These are phyloP conservation scores for Tenebrio molitor DNA, from an alignment of 1,140 invertebrate species.

Conservation along the genomic window DNA sequence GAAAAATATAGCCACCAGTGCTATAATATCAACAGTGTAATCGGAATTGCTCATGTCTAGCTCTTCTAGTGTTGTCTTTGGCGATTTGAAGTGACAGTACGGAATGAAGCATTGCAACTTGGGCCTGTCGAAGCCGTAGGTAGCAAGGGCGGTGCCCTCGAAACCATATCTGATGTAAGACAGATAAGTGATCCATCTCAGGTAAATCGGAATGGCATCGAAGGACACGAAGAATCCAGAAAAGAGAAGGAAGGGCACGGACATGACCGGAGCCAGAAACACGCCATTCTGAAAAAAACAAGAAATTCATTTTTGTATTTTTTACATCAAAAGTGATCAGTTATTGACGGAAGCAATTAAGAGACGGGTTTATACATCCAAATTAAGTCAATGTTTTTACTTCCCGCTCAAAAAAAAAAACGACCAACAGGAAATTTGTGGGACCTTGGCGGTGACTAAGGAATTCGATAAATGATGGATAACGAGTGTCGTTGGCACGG, in stretches of 20 bases:
- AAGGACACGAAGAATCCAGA: constrained; percentile 98
- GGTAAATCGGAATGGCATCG: constrained; percentile 94
- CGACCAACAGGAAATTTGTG: too few relatives aligned
- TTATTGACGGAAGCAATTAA: not conserved
- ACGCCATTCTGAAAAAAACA: constrained; percentile 86
- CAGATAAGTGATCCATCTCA: constrained; percentile 96
- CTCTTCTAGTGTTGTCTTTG: constrained; percentile 91
- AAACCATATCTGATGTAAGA: constrained; percentile 97
- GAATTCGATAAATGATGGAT: too few relatives aligned
- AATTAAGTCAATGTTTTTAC: too few relatives aligned
- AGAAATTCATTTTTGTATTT: not conserved
- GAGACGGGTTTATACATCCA: too few relatives aligned
- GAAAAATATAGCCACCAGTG: constrained; percentile 89
- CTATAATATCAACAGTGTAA: constrained; percentile 84
- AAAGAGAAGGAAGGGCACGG: constrained; percentile 94
- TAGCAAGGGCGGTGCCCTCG: constrained; percentile 93
- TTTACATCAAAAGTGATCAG: not conserved
- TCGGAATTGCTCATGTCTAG: constrained; percentile 85
- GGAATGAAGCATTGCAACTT: constrained; percentile 83
- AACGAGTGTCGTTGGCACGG: too few relatives aligned
- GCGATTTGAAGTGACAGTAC: constrained; percentile 93
- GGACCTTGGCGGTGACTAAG: too few relatives aligned
- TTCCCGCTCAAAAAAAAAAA: too few relatives aligned
- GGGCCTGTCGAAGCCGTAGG: constrained; percentile 88
- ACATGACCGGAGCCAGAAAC: constrained; percentile 95